These are phyloP conservation scores for Ditylenchus dipsaci DNA, from an alignment of 1,140 invertebrate genomes.

Conservation along the genomic window DNA sequence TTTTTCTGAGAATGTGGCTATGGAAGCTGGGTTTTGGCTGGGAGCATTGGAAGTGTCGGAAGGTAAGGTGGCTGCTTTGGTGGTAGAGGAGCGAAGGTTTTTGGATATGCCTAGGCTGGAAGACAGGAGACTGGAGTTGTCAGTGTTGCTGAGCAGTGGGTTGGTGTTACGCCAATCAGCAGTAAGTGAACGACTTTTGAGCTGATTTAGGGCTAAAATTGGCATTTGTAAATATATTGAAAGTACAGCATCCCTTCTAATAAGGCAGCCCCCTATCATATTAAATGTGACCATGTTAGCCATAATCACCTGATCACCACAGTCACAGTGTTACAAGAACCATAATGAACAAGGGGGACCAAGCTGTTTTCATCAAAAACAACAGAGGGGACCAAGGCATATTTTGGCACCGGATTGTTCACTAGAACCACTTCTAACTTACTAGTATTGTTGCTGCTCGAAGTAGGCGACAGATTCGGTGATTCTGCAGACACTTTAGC, in stretches of 20 bases:
- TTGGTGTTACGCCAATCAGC: background rate
- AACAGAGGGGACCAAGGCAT: too few relatives aligned
- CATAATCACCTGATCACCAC: too few relatives aligned
- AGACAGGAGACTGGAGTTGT: background rate
- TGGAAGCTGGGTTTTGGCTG: constrained; percentile 13
- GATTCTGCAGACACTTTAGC: constrained; percentile 18
- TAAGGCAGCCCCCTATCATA: too few relatives aligned
- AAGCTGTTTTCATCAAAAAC: too few relatives aligned
- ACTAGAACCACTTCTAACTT: too few relatives aligned
- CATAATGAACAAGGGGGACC: too few relatives aligned
- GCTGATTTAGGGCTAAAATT: constrained; percentile 6
- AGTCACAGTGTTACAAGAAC: too few relatives aligned
- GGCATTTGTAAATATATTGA: too few relatives aligned
- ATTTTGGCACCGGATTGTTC: too few relatives aligned
- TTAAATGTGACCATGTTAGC: too few relatives aligned
- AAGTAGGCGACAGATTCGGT: constrained; percentile 8
- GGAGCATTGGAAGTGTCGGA: background rate
- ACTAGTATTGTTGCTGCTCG: background rate
- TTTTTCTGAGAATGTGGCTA: constrained; percentile 39
- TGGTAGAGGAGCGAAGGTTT: background rate
- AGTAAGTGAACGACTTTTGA: constrained; percentile 4
- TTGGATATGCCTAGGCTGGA: background rate
- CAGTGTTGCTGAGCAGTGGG: background rate
- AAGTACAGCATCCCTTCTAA: too few relatives aligned
- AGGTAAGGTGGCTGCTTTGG: constrained; percentile 10